phyloP scores from a whole-genome alignment of 2,888 invertebrate species.

The Nebria brevicollis region DNA sequence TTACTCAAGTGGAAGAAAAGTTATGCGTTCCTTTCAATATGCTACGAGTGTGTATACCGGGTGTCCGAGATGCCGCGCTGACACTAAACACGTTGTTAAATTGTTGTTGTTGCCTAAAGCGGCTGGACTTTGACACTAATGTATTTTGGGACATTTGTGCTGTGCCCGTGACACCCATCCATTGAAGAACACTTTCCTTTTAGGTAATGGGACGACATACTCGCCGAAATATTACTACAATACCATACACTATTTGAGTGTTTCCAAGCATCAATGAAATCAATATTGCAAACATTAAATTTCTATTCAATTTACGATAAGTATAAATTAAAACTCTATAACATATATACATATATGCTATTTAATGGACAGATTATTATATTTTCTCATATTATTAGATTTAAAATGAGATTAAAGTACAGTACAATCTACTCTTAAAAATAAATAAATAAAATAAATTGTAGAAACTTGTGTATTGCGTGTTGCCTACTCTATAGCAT shows the following conservation, averaged over 20 bases:
- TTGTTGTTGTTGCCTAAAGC: conserved; percentile 39
- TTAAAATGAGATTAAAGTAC: too few relatives aligned
- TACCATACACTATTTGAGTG: background rate
- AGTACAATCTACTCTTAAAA: too few relatives aligned
- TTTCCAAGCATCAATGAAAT: too few relatives aligned
- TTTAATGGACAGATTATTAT: too few relatives aligned
- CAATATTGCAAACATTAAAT: too few relatives aligned
- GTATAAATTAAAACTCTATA: too few relatives aligned
- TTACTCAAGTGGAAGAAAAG: conserved; percentile 51
- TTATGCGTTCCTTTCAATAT: conserved; percentile 42
- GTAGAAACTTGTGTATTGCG: background rate
- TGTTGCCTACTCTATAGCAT: background rate
- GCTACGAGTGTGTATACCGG: conserved; percentile 17
- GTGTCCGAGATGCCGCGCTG: conserved; percentile 42
- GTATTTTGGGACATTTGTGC: conserved; percentile 13
- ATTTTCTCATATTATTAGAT: too few relatives aligned
- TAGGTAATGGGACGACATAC: background rate
- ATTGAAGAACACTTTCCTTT: conserved; percentile 5
- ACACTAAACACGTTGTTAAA: conserved; percentile 49
- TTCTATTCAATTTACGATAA: too few relatives aligned
- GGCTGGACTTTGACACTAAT: conserved; percentile 15
- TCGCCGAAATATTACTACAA: conserved; percentile 2
- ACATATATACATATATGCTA: too few relatives aligned
- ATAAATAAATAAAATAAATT: too few relatives aligned
- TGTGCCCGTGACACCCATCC: conserved; percentile 1